Evolutionary conservation across 2,888 invertebrate genomes (phyloP).

Genomic region (Mythimna pallens): DNA sequence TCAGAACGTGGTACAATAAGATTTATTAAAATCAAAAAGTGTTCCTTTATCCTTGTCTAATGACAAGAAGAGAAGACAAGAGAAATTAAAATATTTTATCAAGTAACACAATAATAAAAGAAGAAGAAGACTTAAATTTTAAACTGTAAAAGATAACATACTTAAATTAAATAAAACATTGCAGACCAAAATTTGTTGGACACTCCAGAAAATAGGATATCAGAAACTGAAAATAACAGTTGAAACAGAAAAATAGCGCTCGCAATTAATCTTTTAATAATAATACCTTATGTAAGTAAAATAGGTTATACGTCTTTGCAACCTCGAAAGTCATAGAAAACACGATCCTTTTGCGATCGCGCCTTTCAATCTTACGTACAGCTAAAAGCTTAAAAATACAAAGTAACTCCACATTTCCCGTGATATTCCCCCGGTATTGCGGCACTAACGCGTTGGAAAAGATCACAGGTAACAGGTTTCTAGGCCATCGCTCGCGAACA

Average conservation of each 20-base stretch:
- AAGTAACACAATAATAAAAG: no score
- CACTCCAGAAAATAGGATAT: neutral
- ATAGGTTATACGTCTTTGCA: neutral
- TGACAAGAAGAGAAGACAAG: no score
- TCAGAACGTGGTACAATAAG: no score
- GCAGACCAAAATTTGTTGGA: neutral
- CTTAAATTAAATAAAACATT: no score
- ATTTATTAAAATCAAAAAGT: no score
- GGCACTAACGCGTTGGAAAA: constrained; percentile 42
- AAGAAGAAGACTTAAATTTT: no score
- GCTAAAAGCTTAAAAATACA: constrained; percentile 27
- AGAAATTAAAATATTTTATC: no score
- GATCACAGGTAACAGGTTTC: constrained; percentile 60
- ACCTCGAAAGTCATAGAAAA: neutral
- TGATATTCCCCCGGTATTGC: constrained; percentile 44
- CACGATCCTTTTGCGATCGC: neutral
- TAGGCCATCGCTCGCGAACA: constrained; percentile 54
- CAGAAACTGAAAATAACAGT: neutral
- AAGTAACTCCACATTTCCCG: constrained; percentile 36
- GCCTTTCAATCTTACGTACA: neutral
- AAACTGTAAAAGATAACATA: no score
- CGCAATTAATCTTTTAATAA: neutral
- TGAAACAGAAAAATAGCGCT: neutral
- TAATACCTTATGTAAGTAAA: neutral
- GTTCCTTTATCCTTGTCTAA: no score